Evolutionary conservation across 1,140 invertebrate species (phyloP), one percentile per base, ranked within the genome.

Genomic region (Bombus pyrosoma): DNA sequence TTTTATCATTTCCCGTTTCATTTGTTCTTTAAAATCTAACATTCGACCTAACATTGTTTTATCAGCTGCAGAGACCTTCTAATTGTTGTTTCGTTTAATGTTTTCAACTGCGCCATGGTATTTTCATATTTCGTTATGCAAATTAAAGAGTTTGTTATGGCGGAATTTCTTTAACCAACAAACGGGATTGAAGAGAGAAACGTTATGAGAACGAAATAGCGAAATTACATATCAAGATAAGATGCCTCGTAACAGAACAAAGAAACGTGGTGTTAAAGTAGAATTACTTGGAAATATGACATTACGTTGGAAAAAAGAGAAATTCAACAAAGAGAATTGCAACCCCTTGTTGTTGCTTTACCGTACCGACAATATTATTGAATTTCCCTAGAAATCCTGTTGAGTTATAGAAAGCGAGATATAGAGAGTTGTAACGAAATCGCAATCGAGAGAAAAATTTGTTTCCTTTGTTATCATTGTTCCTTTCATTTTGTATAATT

Each of bases 141-240:
- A 77, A 77, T 62, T 59, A 39, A 77, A 41, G 37, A 41, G 57
- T 37, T 77, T 53, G 75, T 77, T 77, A 41, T 1, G 47, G 75
- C 37, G 37, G 12, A 1, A 32, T 28, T 62, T 77, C 39, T 77
- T 39, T 37, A 8, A 9, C 28, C 25, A 41, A 62, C 47, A 77
- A 62, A 62, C 34, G 28, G 37, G 57, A 62, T 62, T 77, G n/a
- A 62, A 77, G 37, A 32, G 8, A 12, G 37, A 10, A 59, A 57
- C 25, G 37, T 62, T 25, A n/a, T 37, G 10, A 76, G 34, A 76
- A 57, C 47, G 75, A 41, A 62, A 62, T 32, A 22, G 6, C 32
- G 53, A 39, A 62, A 77, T 77, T 77, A 77, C 75, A 62, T 62
- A 62, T 62, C 37, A 62, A 41, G 57, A 77, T 62, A 77, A 77